Evolutionary conservation across 2,797 vertebrate species (phyloP).

Genomic region (Myioborus melanocephalus): DNA sequence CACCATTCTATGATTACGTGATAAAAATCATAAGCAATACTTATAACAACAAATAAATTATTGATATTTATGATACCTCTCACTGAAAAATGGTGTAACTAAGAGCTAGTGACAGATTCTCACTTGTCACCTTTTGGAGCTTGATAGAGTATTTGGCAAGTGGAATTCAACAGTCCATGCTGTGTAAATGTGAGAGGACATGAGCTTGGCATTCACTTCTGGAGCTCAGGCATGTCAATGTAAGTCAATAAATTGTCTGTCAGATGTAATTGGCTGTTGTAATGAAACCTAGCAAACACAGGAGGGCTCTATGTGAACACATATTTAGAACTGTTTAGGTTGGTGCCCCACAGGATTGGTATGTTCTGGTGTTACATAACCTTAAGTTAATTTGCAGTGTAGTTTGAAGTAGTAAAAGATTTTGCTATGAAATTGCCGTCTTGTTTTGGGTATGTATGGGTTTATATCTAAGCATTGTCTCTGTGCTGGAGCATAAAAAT

Average conservation of each 20-base stretch:
- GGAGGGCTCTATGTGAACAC: slow-evolving; percentile 46
- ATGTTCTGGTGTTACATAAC: not conserved
- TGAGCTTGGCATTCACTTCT: not conserved
- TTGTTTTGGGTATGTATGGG: not conserved
- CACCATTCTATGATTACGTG: not conserved
- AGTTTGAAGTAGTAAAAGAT: not conserved
- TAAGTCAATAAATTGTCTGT: not conserved
- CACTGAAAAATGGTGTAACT: not conserved
- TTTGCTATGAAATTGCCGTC: not conserved
- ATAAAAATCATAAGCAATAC: not conserved
- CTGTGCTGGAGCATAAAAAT: not conserved
- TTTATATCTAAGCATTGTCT: not conserved
- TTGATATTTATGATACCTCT: not conserved
- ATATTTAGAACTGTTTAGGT: not conserved
- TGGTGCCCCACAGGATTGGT: not conserved
- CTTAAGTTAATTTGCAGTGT: not conserved
- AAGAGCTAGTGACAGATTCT: not conserved
- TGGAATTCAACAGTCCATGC: not conserved
- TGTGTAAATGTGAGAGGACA: not conserved
- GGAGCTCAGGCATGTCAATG: not conserved
- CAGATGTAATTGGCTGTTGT: not conserved
- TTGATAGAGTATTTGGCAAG: not conserved
- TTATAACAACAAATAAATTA: not conserved
- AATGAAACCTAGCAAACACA: slow-evolving; percentile 30
- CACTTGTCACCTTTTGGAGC: not conserved